These are phyloP conservation scores for Cuniculus paca DNA, from an alignment of 2,797 vertebrate genomes.

Conservation along the genomic window DNA sequence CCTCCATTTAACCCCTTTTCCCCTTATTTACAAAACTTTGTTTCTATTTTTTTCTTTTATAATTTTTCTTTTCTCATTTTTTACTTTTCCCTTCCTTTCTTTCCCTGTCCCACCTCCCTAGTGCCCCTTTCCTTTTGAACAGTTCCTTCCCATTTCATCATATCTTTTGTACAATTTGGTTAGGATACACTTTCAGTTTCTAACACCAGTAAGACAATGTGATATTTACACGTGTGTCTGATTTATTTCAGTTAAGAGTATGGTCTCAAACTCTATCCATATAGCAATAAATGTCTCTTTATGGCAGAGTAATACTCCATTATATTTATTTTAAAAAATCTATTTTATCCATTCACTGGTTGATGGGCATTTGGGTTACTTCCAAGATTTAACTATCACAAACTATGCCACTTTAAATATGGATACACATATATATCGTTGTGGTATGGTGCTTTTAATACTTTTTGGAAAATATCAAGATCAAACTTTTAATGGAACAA, in stretches of 20 bases:
- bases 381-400: not conserved
- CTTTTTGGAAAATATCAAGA: not conserved
- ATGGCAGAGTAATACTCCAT: not conserved
- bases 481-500: not conserved
- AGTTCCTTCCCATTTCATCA: not conserved
- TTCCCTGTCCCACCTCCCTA: not conserved
- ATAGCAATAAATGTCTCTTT: not conserved
- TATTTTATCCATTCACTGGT: not conserved
- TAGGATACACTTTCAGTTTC: not conserved
- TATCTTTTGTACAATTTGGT: not conserved
- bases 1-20: too few species aligned
- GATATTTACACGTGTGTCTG: not conserved
- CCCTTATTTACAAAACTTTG: not conserved
- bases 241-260: not conserved
- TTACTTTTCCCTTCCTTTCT: not conserved
- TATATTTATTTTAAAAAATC: not conserved
- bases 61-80: not conserved
- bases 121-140: not conserved
- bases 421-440: not conserved
- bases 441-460: not conserved
- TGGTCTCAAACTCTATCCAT: not conserved
- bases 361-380: not conserved
- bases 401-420: not conserved
- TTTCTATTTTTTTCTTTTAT: not conserved
- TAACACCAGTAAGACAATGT: not conserved